Base-by-base conservation (phyloP, 37 sponge, comb jelly and placozoan genomes). In the Mnemiopsis leidyi region DNA sequence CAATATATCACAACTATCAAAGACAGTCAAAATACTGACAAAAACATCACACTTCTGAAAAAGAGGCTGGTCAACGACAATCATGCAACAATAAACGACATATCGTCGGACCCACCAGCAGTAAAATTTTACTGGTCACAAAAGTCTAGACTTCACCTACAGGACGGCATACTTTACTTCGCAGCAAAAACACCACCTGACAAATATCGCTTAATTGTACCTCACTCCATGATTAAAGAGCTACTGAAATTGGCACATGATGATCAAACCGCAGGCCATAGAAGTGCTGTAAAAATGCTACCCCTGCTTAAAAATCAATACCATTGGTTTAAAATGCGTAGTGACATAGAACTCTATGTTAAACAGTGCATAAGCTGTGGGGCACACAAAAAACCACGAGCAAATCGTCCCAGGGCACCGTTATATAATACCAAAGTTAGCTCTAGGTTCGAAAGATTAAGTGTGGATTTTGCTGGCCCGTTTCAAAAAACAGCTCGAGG, bases 391-490 rank as follows among this genome's bases (percentile, higher is more conserved):
- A 71, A 71, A 71, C 73, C 73, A 7, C 7, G n/a, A 18, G 9
- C 73, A 23, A 71, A 5, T 23, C 9, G 73, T 3, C 73, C 73
- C 5, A 3, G 9, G 3, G 73, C 73, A 71, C 73, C 73, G 3
- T 28, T 71, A 29, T 23, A 29, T 23, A 28, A n/a, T 3, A 71
- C 73, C 3, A 13, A 25, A 23, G 73, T 71, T 28, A 71, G 73
- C n/a, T 71, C 73, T 7, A 23, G n/a, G 73, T 71, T 71, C 20
- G 73, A 71, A 71, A 13, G 73, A 23, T n/a, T 71, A 23, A 29
- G 73, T 28, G n/a, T 71, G 9, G 73, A 71, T 71, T 71, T 71
- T 25, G 73, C 73, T 7, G 73, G 73, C 25, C 73, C 73, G n/a
- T 71, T 71, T 28, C 7, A 13, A 29, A 5, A 18, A 5, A 71